Base-by-base conservation (phyloP, 2,797 vertebrate genomes). In the Neosilurus hyrtlii region DNA sequence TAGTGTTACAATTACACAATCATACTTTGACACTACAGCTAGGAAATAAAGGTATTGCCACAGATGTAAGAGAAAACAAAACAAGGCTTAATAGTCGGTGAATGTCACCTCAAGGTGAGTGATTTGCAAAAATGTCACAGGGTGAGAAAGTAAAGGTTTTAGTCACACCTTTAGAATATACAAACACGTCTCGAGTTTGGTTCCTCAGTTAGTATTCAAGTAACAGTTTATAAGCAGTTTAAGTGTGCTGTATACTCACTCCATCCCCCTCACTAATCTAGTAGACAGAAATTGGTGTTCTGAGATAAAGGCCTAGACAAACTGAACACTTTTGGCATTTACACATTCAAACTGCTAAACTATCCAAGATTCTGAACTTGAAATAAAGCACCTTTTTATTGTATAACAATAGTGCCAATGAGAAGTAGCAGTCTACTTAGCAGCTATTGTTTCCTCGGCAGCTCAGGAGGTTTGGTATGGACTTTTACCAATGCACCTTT, bases 221-320 rank as follows among this genome's bases (percentile, higher is more conserved):
- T 68, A 37, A 7, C 73, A 56, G 75, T 87, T 84, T 83, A 78
- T 78, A 37, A 80, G 65, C 30, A 26, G 82, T 65, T 24, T 65
- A 66, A 76, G 75, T 81, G 83, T 76, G 66, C 79, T 11, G 73
- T 80, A 37, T 15, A 63, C 79, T 77, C 49, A 76, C 26, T 1
- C 65, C 35, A 9, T 62, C 59, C 67, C 30, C 68, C 79, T 81
- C 26, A 61, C 76, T 82, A 62, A 79, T 79, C 81, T 85, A 81
- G 82, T 81, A 66, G 84, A 86, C 84, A 76, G 59, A 84, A 83
- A 70, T 61, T 20, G 35, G n/a, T 20, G 75, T 51, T 85, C 82
- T 80, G 68, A 87, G 83, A 85, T 84, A 62, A 85, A 86, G 30
- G n/a, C 66, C 56, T 74, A 9, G 10, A 73, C 24, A 26, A 73